phyloP scores from a whole-genome alignment of 2,113 vertebrate genomes.

The Picathartes gymnocephalus region DNA sequence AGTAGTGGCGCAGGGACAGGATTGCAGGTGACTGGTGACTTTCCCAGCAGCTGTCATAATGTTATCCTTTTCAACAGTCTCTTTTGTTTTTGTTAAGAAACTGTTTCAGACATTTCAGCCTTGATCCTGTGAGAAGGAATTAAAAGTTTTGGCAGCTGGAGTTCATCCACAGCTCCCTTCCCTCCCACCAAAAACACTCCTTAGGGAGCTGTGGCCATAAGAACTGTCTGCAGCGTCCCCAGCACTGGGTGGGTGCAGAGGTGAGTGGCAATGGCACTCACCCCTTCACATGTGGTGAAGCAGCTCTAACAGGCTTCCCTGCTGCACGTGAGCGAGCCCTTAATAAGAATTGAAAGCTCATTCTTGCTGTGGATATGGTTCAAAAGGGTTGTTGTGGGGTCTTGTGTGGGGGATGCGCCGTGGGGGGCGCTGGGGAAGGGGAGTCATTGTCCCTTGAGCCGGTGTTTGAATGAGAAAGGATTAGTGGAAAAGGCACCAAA shows the following conservation, averaged over 20 bases:
- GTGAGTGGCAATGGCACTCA: slow-evolving; percentile 2
- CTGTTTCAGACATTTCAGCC: slow-evolving; percentile 37
- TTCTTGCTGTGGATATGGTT: not conserved
- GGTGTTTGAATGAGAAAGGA: too few species aligned
- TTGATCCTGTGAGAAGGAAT: slow-evolving; percentile 51
- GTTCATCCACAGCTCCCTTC: not conserved
- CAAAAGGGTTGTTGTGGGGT: not conserved
- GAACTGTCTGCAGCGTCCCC: not conserved
- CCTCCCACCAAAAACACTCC: not conserved
- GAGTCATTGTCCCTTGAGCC: not conserved
- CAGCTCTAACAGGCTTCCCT: not conserved
- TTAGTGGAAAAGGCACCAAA: not conserved
- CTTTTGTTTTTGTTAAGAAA: slow-evolving; percentile 50
- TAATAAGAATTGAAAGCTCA: not conserved
- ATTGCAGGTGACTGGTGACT: not conserved
- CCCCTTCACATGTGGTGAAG: too few species aligned
- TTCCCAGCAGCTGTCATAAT: slow-evolving; percentile 64
- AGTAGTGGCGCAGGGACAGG: not conserved
- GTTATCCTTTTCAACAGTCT: slow-evolving; percentile 56
- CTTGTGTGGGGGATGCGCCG: rapidly evolving
- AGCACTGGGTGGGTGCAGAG: not conserved
- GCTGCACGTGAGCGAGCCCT: not conserved
- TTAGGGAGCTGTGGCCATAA: not conserved
- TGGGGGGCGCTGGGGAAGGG: rapidly evolving
- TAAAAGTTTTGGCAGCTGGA: slow-evolving; percentile 53